Base-by-base conservation (phyloP, 2,888 invertebrate species). In the Cheilosia variabilis region DNA sequence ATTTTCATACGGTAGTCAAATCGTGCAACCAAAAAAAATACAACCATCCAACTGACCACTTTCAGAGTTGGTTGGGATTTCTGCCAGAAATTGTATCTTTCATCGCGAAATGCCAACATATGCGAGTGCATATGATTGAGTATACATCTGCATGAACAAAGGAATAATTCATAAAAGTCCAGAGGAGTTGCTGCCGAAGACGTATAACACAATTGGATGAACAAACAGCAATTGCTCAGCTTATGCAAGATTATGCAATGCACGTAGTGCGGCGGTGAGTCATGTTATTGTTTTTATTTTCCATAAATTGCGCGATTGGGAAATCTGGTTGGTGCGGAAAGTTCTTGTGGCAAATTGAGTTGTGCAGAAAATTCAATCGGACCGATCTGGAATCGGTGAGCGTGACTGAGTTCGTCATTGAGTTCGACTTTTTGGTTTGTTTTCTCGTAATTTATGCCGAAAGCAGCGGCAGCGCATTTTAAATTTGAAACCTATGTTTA, bases 191-290 rank as follows among this genome's bases (percentile, higher is more conserved):
- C 45, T 19, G 45, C 45, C 7, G n/a, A 47, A 47, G 50, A 66
- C 50, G 57, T 62, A 78, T 43, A 79, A 69, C 10, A 58, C 75
- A 84, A 71, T 79, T 84, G 71, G 69, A 84, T 79, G 75, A 71
- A 79, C 79, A 75, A 84, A 71, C 79, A 17, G 65, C 65, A 17
- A 45, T 52, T 58, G 65, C 58, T 80, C 79, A 76, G 65, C 58
- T 80, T 84, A 76, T 75, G 79, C 75, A 79, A 84, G 65, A 43
- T 71, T 84, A 79, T 79, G 84, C 71, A 84, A 71, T 66, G 47
- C 65, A 75, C 79, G 71, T 79, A 71, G 71, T 47, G 57, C 34
- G 63, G 13, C 52, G 57, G 50, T 84, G 75, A 82, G 82, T 76
- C 78, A 78, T 73, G 52, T 45, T 57, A 37, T 60, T 65, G 34